Evolutionary conservation across 2,797 vertebrate genomes (phyloP).

Genomic region (Chiloscyllium punctatum): DNA sequence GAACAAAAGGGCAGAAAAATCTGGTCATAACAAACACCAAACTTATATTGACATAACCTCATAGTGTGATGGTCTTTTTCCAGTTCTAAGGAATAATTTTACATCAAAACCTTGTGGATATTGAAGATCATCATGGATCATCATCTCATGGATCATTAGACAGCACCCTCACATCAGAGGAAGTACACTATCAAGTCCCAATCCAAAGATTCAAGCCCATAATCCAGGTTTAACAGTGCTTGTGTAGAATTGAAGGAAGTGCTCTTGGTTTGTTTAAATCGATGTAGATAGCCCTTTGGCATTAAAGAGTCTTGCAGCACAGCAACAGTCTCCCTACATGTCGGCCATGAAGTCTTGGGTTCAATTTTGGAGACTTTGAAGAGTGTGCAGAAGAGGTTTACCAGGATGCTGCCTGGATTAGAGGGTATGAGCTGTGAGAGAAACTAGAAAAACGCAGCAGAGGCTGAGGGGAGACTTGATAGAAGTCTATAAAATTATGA

Average conservation of each 20-base stretch:
- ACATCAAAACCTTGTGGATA: not conserved
- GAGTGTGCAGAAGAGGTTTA: no score
- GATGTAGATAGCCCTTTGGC: not conserved
- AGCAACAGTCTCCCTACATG: no score
- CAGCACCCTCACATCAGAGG: not conserved
- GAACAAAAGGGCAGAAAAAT: conserved; percentile 41
- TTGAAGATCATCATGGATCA: no score
- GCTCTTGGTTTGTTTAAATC: not conserved
- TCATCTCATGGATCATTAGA: not conserved
- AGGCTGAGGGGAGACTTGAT: no score
- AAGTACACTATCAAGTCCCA: not conserved
- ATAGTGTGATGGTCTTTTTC: not conserved
- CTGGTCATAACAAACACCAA: not conserved
- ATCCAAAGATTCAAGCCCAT: not conserved
- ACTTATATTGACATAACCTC: not conserved
- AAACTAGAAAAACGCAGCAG: no score
- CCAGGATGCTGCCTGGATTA: no score
- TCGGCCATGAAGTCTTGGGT: no score
- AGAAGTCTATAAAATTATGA: no score
- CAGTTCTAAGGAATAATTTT: not conserved
- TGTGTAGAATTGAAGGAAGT: not conserved
- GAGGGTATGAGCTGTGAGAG: no score
- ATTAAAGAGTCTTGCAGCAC: not conserved
- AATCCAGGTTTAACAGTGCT: no score
- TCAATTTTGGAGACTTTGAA: no score